phyloP scores from a whole-genome alignment of 1,140 invertebrate genomes.

The Lethocerus indicus region DNA sequence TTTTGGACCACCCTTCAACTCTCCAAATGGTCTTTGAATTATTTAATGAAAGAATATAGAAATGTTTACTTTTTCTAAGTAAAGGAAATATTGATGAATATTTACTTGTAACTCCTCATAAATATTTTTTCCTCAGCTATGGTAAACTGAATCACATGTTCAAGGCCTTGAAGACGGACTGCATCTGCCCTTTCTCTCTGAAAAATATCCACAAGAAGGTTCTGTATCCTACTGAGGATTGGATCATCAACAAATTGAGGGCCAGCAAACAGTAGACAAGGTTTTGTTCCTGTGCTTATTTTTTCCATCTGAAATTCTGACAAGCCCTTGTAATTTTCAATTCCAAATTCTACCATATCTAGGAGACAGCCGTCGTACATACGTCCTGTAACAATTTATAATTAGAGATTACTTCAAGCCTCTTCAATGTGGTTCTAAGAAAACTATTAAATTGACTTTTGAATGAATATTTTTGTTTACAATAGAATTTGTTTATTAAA shows the following conservation, averaged over 20 bases:
- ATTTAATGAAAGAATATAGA: not conserved
- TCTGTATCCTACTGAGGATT: slow-evolving; percentile 69
- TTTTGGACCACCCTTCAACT: no score
- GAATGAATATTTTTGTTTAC: not conserved
- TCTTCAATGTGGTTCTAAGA: not conserved
- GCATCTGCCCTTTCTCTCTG: slow-evolving; percentile 60
- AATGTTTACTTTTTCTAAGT: not conserved
- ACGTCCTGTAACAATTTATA: slow-evolving; percentile 32
- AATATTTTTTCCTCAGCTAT: slow-evolving; percentile 62
- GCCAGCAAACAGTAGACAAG: slow-evolving; percentile 87
- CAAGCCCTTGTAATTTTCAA: slow-evolving; percentile 65
- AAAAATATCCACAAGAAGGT: slow-evolving; percentile 85
- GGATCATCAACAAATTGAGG: slow-evolving; percentile 70
- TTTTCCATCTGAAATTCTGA: slow-evolving; percentile 65
- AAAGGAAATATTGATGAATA: not conserved
- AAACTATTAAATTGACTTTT: slow-evolving; percentile 3
- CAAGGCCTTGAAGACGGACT: slow-evolving; percentile 77
- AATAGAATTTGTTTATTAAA: not conserved
- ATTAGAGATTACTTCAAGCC: not conserved
- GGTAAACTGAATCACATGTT: slow-evolving; percentile 83
- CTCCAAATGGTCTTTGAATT: not conserved
- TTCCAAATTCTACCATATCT: slow-evolving; percentile 92
- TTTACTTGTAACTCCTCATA: slow-evolving; percentile 67
- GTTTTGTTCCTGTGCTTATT: slow-evolving; percentile 68
- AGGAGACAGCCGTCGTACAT: slow-evolving; percentile 78